Evolutionary conservation across 2,113 vertebrate genomes (phyloP).

Genomic region (Melanostigma gelatinosum): DNA sequence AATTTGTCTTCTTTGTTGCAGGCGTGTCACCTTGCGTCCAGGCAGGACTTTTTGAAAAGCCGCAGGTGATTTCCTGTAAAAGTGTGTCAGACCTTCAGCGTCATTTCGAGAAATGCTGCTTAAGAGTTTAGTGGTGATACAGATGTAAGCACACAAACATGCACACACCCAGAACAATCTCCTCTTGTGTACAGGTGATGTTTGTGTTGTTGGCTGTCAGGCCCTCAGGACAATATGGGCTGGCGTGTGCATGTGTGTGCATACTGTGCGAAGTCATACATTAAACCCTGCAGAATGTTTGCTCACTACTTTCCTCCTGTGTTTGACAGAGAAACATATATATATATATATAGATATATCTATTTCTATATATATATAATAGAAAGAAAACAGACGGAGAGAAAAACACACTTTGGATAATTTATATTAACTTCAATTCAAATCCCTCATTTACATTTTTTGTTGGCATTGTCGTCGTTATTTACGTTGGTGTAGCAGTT

Average conservation of each 20-base stretch:
- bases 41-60: constrained; percentile 9
- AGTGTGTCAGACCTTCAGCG: neutral
- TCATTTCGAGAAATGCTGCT: constrained; percentile 4
- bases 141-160: constrained; percentile 7
- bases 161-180: constrained; percentile 4
- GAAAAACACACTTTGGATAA: neutral
- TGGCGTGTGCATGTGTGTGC: neutral
- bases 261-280: neutral
- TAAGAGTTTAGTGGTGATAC: neutral
- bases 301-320: constrained; percentile 25
- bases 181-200: constrained; percentile 8
- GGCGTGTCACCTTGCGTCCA: neutral
- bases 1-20: constrained; percentile 16
- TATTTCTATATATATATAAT: neutral
- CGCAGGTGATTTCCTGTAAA: constrained; percentile 7
- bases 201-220: constrained; percentile 1
- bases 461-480: neutral
- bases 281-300: constrained; percentile 4
- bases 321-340: constrained; percentile 3
- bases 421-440: neutral
- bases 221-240: constrained; percentile 8
- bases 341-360: neutral
- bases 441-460: neutral
- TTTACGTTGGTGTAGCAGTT: constrained; percentile 5
- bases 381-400: neutral